These are phyloP conservation scores for Dicrurus megarhynchus DNA, from an alignment of 2,113 vertebrate genomes.

Conservation along the genomic window DNA sequence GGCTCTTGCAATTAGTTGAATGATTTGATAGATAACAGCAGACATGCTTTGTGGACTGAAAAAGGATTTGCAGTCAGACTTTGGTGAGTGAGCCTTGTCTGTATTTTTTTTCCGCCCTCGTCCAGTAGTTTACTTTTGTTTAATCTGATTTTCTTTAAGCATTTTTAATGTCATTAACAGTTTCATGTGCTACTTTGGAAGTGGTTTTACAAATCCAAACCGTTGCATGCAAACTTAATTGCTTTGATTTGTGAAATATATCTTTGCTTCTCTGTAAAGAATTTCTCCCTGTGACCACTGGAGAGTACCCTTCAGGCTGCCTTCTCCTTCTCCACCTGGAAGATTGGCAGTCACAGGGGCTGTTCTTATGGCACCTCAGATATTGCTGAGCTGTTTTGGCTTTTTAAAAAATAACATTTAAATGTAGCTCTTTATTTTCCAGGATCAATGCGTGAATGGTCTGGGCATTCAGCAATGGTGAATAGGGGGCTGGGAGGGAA, in stretches of 20 bases:
- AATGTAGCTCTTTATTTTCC: neutral
- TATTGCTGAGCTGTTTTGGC: neutral
- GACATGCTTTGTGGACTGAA: conserved; percentile 82
- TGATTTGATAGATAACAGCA: conserved; percentile 58
- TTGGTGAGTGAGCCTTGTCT: conserved; percentile 70
- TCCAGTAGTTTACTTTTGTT: neutral
- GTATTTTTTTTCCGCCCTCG: neutral
- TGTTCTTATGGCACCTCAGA: neutral
- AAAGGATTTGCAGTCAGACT: conserved; percentile 78
- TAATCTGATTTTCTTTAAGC: neutral
- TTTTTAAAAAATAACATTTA: neutral
- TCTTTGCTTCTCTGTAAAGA: neutral
- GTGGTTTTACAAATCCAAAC: neutral
- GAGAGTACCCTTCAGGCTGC: conserved; percentile 3
- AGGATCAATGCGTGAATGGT: neutral
- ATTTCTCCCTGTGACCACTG: conserved; percentile 32
- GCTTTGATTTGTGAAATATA: neutral
- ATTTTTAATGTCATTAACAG: neutral
- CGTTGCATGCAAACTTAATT: neutral
- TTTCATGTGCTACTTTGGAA: neutral
- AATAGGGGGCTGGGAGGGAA: neutral
- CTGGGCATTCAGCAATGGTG: neutral
- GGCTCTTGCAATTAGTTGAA: conserved; percentile 28
- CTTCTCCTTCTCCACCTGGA: neutral
- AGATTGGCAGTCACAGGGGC: neutral